Percentiles rank a stretch among this genome's conserved stretches.
Conservation (phyloP, 2,888 invertebrate species). For the Litoditis marina region DNA sequence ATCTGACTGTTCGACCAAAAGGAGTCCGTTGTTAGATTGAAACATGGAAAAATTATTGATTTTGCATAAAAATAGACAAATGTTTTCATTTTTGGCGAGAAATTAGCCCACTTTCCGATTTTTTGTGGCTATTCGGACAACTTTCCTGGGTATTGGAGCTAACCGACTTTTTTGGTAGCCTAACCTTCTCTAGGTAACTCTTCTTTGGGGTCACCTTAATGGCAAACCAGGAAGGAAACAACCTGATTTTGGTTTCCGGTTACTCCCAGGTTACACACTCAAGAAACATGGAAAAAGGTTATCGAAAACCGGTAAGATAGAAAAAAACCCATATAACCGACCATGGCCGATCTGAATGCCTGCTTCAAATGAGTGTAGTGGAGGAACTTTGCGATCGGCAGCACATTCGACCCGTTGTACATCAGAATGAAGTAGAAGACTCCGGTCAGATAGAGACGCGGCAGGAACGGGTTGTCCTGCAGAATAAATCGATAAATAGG, state of each 20-base stretch:
- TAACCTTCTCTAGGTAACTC: not conserved
- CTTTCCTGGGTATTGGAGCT: no score
- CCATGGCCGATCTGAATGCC: constrained; percentile 87
- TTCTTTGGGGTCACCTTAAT: not conserved
- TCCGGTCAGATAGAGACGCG: constrained; percentile 88
- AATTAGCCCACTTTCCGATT: no score
- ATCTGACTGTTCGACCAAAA: no score
- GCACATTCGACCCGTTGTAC: constrained; percentile 92
- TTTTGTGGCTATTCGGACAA: no score
- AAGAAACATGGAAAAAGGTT: no score
- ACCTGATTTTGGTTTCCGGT: no score
- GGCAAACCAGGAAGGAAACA: not conserved
- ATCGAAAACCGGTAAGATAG: not conserved
- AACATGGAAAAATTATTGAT: no score
- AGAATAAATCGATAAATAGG: not conserved
- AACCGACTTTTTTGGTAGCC: no score
- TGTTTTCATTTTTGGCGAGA: no score
- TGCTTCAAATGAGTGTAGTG: constrained; percentile 92
- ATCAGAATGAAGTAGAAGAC: constrained; percentile 94
- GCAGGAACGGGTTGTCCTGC: constrained; percentile 85
- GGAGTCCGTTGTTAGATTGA: no score
- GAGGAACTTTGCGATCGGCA: constrained; percentile 89
- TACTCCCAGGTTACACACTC: no score
- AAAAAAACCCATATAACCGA: constrained; percentile 59
- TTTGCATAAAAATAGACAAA: no score